Conservation (phyloP, 1,140 invertebrate genomes). For the Drosophila teissieri region DNA sequence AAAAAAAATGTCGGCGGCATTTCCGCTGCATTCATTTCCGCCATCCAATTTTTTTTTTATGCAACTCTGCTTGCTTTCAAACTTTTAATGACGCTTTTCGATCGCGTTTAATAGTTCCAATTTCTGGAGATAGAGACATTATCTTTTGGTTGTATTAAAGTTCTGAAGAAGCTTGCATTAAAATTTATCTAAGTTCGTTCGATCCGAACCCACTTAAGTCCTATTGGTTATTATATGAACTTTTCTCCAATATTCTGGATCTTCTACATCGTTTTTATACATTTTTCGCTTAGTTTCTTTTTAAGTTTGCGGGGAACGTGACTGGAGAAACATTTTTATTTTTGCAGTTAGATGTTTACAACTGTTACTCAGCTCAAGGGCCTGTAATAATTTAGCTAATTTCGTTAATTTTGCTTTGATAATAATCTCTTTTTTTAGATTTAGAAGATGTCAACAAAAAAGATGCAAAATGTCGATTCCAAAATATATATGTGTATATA, state of each 20-base stretch:
- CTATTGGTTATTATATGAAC: constrained; percentile 37
- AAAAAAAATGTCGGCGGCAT: constrained; percentile 18
- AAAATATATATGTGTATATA: constrained; percentile 51
- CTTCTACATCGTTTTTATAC: constrained; percentile 21
- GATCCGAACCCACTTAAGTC: constrained; percentile 45
- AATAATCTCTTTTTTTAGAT: constrained; percentile 16
- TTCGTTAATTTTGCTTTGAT: constrained; percentile 39
- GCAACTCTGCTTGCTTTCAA: background rate
- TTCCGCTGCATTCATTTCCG: background rate
- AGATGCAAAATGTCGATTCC: constrained; percentile 60
- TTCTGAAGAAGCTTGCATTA: constrained; percentile 29
- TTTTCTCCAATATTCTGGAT: constrained; percentile 13
- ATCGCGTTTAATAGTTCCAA: background rate
- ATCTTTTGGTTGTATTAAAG: constrained; percentile 2
- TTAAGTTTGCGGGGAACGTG: constrained; percentile 29
- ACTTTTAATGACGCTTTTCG: background rate
- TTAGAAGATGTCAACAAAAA: constrained; percentile 50
- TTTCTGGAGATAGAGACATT: background rate
- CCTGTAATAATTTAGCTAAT: constrained; percentile 65
- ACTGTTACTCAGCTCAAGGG: constrained; percentile 38
- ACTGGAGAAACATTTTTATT: constrained; percentile 11
- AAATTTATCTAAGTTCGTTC: constrained; percentile 63
- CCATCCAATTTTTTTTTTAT: background rate
- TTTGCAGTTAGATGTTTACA: constrained; percentile 17
- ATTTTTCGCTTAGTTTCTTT: constrained; percentile 8